Conservation (phyloP, 1,140 invertebrate species). For the Dreissena rostriformis region DNA sequence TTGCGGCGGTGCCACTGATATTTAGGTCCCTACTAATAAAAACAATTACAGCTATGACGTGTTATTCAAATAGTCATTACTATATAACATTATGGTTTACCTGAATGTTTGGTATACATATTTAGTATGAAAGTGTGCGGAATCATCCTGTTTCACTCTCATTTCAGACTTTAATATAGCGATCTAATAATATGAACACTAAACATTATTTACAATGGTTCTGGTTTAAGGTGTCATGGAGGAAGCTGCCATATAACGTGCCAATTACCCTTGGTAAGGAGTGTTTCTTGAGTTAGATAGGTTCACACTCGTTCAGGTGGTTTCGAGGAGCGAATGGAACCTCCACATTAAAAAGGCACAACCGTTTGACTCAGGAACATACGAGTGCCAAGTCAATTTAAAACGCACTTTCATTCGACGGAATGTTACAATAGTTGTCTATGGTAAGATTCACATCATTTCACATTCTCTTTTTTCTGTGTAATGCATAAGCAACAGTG, state of each 20-base stretch:
- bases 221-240: constrained; percentile 57
- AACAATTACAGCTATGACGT: no score
- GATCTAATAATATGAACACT: no score
- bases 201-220: no score
- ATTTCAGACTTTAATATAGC: no score
- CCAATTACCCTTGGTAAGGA: constrained; percentile 58
- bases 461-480: neutral
- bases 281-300: constrained; percentile 49
- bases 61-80: no score
- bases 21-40: no score
- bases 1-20: no score
- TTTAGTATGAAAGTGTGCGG: no score
- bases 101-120: no score
- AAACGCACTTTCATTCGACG: constrained; percentile 35
- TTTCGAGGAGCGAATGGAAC: constrained; percentile 30
- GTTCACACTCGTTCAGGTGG: constrained; percentile 32
- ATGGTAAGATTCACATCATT: neutral
- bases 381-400: constrained; percentile 49
- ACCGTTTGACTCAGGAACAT: constrained; percentile 41
- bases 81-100: no score
- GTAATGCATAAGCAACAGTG: no score
- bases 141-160: no score
- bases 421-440: constrained; percentile 38
- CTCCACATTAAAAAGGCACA: constrained; percentile 55
- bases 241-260: constrained; percentile 59